Conservation (phyloP, 2,888 invertebrate genomes). For the Heliconius ismenius region DNA sequence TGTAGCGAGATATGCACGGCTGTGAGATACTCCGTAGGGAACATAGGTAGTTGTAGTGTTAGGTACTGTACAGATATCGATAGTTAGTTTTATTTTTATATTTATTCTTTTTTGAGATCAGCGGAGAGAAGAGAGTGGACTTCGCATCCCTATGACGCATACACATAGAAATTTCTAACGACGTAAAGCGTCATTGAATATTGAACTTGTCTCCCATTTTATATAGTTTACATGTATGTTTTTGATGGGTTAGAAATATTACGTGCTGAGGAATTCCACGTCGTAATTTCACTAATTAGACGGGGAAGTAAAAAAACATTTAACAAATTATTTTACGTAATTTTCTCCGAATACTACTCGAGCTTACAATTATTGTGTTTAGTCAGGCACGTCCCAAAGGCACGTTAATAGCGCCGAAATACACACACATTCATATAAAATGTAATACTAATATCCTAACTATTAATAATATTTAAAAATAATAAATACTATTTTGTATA, state of each 20-base stretch:
- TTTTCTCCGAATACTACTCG: neutral
- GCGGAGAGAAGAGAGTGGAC: too few species aligned
- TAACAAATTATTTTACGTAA: neutral
- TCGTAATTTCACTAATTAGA: neutral
- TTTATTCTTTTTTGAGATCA: too few species aligned
- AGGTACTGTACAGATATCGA: constrained; percentile 14
- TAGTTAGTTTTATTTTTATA: neutral
- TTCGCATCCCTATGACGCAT: neutral
- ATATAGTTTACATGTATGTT: neutral
- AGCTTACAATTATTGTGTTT: neutral
- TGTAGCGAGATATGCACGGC: constrained; percentile 33
- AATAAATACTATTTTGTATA: too few species aligned
- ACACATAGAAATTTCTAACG: neutral
- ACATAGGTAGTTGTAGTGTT: neutral
- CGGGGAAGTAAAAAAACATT: neutral
- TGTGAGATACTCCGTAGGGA: constrained; percentile 23
- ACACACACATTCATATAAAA: neutral
- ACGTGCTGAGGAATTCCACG: neutral
- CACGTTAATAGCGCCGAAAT: neutral
- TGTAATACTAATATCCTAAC: neutral
- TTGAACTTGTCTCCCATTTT: neutral
- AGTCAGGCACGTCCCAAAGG: neutral
- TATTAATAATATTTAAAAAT: neutral
- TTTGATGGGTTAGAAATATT: neutral
- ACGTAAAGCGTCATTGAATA: neutral